These are phyloP conservation scores for Taxidea taxus DNA, from an alignment of 2,113 vertebrate genomes.

Conservation along the genomic window DNA sequence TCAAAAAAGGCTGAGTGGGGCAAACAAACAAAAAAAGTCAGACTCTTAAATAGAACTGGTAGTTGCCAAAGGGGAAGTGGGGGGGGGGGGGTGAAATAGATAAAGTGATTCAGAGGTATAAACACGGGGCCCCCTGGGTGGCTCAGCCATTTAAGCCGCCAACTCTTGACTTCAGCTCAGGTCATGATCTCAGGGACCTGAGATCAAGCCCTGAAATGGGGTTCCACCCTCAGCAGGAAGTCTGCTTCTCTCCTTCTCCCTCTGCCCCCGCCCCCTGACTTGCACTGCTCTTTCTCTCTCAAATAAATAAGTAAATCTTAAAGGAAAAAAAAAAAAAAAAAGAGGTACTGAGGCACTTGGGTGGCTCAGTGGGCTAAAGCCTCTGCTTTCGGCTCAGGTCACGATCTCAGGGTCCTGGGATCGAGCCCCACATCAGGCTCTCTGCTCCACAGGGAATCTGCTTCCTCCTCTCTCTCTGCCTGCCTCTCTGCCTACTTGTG, in stretches of 20 bases:
- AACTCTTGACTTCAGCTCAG: background rate
- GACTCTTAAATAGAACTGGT: background rate
- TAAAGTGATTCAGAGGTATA: background rate
- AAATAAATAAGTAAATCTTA: background rate
- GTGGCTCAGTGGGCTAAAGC: too few species aligned
- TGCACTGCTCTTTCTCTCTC: background rate
- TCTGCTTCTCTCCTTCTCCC: background rate
- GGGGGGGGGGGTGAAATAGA: background rate
- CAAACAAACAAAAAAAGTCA: background rate
- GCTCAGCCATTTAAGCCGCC: background rate
- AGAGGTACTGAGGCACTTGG: too few species aligned
- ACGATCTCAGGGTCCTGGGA: too few species aligned
- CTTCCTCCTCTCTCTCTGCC: too few species aligned
- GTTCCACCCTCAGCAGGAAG: background rate
- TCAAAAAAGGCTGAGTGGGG: background rate
- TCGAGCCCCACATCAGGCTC: too few species aligned
- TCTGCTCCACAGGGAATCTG: too few species aligned
- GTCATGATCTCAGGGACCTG: background rate
- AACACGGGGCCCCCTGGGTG: background rate
- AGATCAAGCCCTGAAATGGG: background rate
- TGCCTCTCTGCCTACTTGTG: too few species aligned
- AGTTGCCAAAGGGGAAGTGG: background rate
- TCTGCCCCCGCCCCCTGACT: background rate
- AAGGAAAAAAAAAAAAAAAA: too few species aligned
- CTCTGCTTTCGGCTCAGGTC: too few species aligned